Evolutionary conservation across 2,113 vertebrate genomes (phyloP).

Genomic region (rat (Rattus norvegicus)): GRCr8 NC_086037.1:41082001-41082500

Average conservation of each 20-base stretch:
- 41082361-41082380: slow-evolving; percentile 70
- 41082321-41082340: slow-evolving; percentile 40
- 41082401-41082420: slow-evolving; percentile 66
- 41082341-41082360: slow-evolving; percentile 57
- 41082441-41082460: slow-evolving; percentile 14
- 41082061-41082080: not conserved
- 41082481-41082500: slow-evolving; percentile 55
- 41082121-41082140: slow-evolving; percentile 73
- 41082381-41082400: slow-evolving; percentile 63
- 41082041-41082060: not conserved
- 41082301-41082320: slow-evolving; percentile 61
- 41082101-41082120: slow-evolving; percentile 65
- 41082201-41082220: not conserved
- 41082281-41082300: slow-evolving; percentile 54
- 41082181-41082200: not conserved
- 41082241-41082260: slow-evolving; percentile 40
- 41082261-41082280: slow-evolving; percentile 55
- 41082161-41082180: slow-evolving; percentile 28
- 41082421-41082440: slow-evolving; percentile 60
- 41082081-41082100: slow-evolving; percentile 20
- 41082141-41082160: slow-evolving; percentile 33
- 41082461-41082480: not conserved
- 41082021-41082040: slow-evolving; percentile 42
- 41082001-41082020: not conserved
- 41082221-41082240: slow-evolving; percentile 18